Base-by-base conservation (phyloP, 2,888 invertebrate species). In the Mesodorylaimus sp. region DNA sequence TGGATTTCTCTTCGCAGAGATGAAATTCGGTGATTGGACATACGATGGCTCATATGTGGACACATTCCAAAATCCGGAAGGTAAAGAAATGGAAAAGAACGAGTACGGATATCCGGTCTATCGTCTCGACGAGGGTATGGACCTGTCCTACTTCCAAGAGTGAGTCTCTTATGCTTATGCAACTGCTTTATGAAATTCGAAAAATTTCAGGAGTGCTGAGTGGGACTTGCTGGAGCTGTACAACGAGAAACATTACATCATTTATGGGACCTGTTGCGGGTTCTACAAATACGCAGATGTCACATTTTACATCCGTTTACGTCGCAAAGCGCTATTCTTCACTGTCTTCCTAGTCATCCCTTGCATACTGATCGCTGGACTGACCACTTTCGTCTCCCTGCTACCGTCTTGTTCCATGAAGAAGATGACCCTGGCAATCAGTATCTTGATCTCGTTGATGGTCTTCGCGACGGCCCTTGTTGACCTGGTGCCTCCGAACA, bases 361-460 rank as follows among this genome's bases (percentile, higher is more conserved):
- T 7, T 64, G 64, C 50, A 63, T 65, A 43, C 50, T 64, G 39
- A 65, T 64, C 52, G 59, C 61, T 0, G 57, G 63, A 45, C 55
- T 64, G 5, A 64, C 64, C 13, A 64, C 63, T 1, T 62, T 65
- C 52, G 65, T 65, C 25, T 64, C 65, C 53, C 64, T 62, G 50
- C 53, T 64, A 21, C 47, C 47, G 10, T 5, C 26, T 19, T 10
- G n/a, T 42, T 42, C 42, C 7, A 10, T 10, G 7, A 7, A 37
- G n/a, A 46, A 46, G 38, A 46, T 46, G 3, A 46, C 47, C 19
- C 24, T 46, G 5, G 16, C 47, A 3, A 46, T 46, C 16, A 41
- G 39, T 5, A 46, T 46, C 21, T 25, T 46, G 5, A 36, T 46
- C 10, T 41, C 47, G 23, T 21, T 46, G 39, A 38, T 36, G 13